Percentiles rank a stretch among this genome's conserved stretches.
Evolutionary conservation across 2,113 vertebrate genomes (phyloP).

Genomic region (Meriones unguiculatus): DNA sequence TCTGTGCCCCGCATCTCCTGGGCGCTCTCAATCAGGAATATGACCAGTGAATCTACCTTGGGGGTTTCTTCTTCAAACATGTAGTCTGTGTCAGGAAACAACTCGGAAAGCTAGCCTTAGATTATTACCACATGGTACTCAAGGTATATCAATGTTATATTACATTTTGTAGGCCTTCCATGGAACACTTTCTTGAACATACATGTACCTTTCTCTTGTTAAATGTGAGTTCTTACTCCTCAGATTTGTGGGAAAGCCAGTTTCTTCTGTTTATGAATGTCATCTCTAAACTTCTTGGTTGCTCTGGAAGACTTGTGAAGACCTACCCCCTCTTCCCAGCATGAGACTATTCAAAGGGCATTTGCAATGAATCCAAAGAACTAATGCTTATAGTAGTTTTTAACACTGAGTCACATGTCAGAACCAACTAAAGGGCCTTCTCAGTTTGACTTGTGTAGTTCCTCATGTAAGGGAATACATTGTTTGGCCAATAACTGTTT

Average conservation of each 20-base stretch:
- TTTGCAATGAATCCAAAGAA: not conserved
- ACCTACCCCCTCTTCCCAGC: not conserved
- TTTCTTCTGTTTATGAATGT: not conserved
- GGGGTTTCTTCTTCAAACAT: fast-evolving
- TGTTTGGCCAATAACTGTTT: not conserved
- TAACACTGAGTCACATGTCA: not conserved
- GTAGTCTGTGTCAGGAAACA: not conserved
- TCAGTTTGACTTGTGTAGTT: not conserved
- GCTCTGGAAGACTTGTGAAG: not conserved
- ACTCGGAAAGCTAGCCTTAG: not conserved
- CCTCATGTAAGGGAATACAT: not conserved
- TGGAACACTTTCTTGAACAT: not conserved
- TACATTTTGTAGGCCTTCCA: fast-evolving
- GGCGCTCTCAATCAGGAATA: fast-evolving
- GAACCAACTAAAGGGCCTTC: not conserved
- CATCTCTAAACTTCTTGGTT: not conserved
- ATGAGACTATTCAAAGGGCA: not conserved
- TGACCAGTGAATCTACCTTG: not conserved
- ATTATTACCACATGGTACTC: not conserved
- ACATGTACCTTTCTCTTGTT: not conserved
- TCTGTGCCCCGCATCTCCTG: not conserved
- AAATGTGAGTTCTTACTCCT: not conserved
- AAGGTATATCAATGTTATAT: not conserved
- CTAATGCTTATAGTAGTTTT: not conserved
- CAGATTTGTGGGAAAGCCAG: not conserved